Evolutionary conservation across 2,797 vertebrate species (phyloP).

Genomic region (Selene dorsalis): DNA sequence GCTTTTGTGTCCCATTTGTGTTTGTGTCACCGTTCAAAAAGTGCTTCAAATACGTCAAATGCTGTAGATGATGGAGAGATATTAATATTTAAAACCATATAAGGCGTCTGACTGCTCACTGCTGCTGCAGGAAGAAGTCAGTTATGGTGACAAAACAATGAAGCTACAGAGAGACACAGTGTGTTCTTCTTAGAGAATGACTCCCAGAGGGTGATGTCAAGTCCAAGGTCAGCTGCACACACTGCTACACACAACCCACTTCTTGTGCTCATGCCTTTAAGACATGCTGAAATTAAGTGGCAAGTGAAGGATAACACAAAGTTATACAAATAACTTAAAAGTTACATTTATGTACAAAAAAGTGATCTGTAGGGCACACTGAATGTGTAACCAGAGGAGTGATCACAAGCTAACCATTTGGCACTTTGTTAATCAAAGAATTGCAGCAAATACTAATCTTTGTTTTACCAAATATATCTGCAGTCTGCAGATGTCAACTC

Average conservation of each 20-base stretch:
- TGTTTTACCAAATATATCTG: slow-evolving; percentile 4
- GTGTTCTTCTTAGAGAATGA: slow-evolving; percentile 13
- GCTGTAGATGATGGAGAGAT: neutral
- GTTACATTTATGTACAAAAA: slow-evolving; percentile 1
- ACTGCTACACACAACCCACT: slow-evolving; percentile 21
- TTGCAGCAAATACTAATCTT: slow-evolving; percentile 7
- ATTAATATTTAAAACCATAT: slow-evolving; percentile 23
- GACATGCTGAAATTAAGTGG: neutral
- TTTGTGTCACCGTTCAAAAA: neutral
- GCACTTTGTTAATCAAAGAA: neutral
- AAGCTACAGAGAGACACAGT: slow-evolving; percentile 40
- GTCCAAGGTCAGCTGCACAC: slow-evolving; percentile 44
- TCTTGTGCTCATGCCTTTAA: slow-evolving; percentile 11
- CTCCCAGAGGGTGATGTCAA: slow-evolving; percentile 10
- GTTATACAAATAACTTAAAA: neutral
- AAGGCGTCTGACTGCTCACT: slow-evolving; percentile 21
- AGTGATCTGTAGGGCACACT: neutral
- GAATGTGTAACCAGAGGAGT: neutral
- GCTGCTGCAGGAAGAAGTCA: slow-evolving; percentile 11
- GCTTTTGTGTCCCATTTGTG: neutral
- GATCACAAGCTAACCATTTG: neutral
- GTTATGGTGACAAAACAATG: slow-evolving; percentile 36
- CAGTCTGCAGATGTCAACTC: neutral
- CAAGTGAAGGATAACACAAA: neutral
- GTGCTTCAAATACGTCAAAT: slow-evolving; percentile 23